These are phyloP conservation scores for Lasioglossum oenotherae DNA, from an alignment of 2,888 invertebrate species.

Conservation along the genomic window DNA sequence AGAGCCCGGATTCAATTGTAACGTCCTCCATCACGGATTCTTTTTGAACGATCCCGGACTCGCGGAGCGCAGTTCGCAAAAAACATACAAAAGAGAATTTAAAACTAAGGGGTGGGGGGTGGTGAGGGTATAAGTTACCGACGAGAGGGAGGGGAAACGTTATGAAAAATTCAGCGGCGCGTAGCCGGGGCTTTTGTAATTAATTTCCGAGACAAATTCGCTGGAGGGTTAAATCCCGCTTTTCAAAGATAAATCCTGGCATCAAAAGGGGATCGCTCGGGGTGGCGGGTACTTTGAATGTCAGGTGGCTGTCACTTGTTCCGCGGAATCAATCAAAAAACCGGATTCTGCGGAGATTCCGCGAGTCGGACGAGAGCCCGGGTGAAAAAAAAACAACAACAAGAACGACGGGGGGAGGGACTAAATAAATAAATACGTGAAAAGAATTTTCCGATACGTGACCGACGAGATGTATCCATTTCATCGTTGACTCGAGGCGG, in stretches of 20 bases:
- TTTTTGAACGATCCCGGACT: background rate
- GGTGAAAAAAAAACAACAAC: background rate
- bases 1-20: background rate
- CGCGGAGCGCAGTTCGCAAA: background rate
- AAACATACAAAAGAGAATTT: background rate
- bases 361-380: background rate
- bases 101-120: background rate
- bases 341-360: background rate
- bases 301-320: conserved; percentile 2
- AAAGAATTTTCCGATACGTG: conserved; percentile 5
- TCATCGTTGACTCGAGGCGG: conserved; percentile 25
- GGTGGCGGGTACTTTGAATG: background rate
- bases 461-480: conserved; percentile 21
- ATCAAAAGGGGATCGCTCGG: background rate
- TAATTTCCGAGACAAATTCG: conserved; percentile 9
- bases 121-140: background rate
- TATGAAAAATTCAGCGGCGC: background rate
- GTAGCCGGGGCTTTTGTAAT: background rate
- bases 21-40: background rate
- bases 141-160: background rate
- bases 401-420: background rate
- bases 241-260: background rate
- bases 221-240: background rate
- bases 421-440: conserved; percentile 3
- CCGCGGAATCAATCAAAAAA: background rate